Evolutionary conservation across 1,140 invertebrate species (phyloP), one percentile per base, ranked within the genome.

Genomic region (Cephus cinctus): DNA sequence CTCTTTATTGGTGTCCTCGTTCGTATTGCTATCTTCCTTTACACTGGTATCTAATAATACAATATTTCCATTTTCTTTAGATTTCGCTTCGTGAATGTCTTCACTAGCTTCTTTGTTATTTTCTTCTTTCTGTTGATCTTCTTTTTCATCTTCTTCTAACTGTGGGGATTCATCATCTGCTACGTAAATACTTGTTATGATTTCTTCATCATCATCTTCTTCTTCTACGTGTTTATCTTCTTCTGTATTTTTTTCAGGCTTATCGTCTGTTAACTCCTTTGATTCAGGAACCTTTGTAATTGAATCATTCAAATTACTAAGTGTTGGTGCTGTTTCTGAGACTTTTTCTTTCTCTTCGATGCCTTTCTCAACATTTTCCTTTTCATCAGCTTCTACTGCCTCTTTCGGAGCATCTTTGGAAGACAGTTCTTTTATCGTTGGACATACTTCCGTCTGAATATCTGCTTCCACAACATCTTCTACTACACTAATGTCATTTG

Each of bases 141-240:
- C 8, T 2, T 41, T 21, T 23, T 23, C 30, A 27, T 54, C 45
- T 14, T 43, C 9, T 1, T 1, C 3, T 9, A 23, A 30, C 2
- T 16, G 14, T 43, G 48, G 31, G 5, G 44, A 34, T 25, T 50
- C 47, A 4, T n/a, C n/a, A n/a, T n/a, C n/a, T n/a, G 23, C 30
- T 4, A 35, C 41, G 9, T 35, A 46, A 8, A 47, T 44, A 19
- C 12, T 45, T 25, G 9, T 3, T 43, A 23, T 21, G 1, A 36
- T 15, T 27, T 1, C 9, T 3, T 35, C n/a, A 5, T 19, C 14
- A 4, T 39, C 41, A 12, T 25, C 16, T 35, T 30, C 5, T 2
- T 22, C 25, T 23, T 42, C 34, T 8, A 5, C 19, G 8, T 42
- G 40, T 20, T 47, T 19, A 23, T 45, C 44, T 35, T 49, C 41